Evolutionary conservation across 2,113 vertebrate genomes (phyloP).

Genomic region (Triplophysa siluroides): DNA sequence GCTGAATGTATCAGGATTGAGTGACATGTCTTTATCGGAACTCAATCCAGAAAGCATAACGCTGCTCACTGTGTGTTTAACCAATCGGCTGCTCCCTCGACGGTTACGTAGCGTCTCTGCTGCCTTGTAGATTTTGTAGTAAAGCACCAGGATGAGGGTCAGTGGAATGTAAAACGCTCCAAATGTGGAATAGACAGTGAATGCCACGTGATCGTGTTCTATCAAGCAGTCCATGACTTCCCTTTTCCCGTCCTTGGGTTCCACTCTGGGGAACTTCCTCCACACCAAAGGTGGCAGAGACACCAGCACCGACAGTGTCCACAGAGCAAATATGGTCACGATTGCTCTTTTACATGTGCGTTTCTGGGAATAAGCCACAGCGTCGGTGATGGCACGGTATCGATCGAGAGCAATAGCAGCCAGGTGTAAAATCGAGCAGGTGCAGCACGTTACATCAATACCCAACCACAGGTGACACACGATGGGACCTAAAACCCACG

Average conservation of each 20-base stretch:
- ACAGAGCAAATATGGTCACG: conserved; percentile 80
- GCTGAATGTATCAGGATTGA: conserved; percentile 68
- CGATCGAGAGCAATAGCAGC: conserved; percentile 84
- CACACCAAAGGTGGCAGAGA: conserved; percentile 84
- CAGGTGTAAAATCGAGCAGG: conserved; percentile 85
- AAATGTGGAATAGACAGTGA: conserved; percentile 84
- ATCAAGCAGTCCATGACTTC: conserved; percentile 80
- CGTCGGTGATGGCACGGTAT: conserved; percentile 84
- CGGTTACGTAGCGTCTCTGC: conserved; percentile 82
- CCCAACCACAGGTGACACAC: conserved; percentile 85
- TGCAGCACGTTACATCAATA: conserved; percentile 84
- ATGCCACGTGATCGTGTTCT: conserved; percentile 82
- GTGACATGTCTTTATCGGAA: conserved; percentile 71
- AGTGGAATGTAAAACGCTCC: conserved; percentile 87
- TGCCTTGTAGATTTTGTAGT: conserved; percentile 87
- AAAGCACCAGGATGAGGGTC: conserved; percentile 83
- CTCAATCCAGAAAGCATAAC: conserved; percentile 72
- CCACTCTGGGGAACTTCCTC: conserved; percentile 61
- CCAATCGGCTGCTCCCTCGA: conserved; percentile 74
- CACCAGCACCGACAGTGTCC: conserved; percentile 84
- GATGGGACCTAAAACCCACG: conserved; percentile 83
- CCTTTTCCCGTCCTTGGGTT: conserved; percentile 23
- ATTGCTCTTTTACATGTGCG: conserved; percentile 80
- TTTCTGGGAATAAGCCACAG: conserved; percentile 83
- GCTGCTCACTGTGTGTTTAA: conserved; percentile 77